Evolutionary conservation across 1,140 invertebrate genomes (phyloP), one percentile per base, ranked within the genome.

Genomic region (Aphelenchoides fujianensis): DNA sequence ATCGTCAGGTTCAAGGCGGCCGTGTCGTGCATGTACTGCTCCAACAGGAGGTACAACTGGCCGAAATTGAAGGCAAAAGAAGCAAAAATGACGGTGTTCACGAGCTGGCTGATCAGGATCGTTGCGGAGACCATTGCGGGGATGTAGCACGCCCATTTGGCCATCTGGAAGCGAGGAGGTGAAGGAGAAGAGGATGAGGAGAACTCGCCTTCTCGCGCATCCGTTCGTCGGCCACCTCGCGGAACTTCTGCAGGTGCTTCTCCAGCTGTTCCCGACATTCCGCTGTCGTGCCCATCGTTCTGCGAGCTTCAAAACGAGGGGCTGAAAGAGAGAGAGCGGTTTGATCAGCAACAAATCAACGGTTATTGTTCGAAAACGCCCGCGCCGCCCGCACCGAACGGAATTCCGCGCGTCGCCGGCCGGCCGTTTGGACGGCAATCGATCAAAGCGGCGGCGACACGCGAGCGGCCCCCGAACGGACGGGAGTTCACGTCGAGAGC

Each of bases 31-130:
- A 79, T 79, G 67, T 79, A 79, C 5, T 75, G 75, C 53, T 79
- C 80, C 12, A 79, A 48, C 19, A 79, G 30, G 32, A 77, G 37
- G 55, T 79, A 80, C 35, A 79, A 59, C 66, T 82, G 62, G 9
- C 78, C 78, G 66, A 79, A 79, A 68, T 79, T 82, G 57, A 79
- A 79, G 5, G 78, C 78, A 55, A 79, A 79, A 3, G 67, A 48
- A 0, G 59, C 71, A 75, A 79, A 79, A 3, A 79, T 82, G 23
- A 82, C 62, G 54, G 79, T 79, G 35, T 79, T 79, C n/a, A 73
- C 76, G 3, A 82, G 57, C 61, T 79, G 78, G 59, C 78, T 79
- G 19, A 79, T 82, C 2, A 79, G 41, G 30, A 79, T 70, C 9
- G 80, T 74, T 30, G 77, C 52, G 9, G 78, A 79, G n/a, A 79